Percentiles rank a stretch among this genome's conserved stretches.
Evolutionary conservation across 2,888 invertebrate genomes (phyloP).

Genomic region (Pemphredon lugubris): DNA sequence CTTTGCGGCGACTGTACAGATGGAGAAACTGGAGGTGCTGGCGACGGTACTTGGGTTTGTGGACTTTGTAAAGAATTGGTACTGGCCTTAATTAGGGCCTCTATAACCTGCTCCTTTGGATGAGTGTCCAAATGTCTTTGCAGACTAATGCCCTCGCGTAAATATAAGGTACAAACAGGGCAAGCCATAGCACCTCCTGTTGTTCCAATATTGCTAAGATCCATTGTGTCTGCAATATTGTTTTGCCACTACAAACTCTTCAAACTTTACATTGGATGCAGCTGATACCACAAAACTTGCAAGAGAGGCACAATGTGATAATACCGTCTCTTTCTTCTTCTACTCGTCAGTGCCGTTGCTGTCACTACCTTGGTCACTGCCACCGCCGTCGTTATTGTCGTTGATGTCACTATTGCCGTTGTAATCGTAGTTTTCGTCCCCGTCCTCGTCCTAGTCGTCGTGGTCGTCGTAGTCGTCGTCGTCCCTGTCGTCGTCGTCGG

Average conservation of each 20-base stretch:
- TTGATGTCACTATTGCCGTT: not conserved
- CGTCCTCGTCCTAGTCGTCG: slow-evolving; percentile 6
- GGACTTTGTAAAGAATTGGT: slow-evolving; percentile 64
- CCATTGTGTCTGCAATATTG: slow-evolving; percentile 56
- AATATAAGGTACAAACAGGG: slow-evolving; percentile 92
- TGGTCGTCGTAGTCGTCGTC: slow-evolving; percentile 1
- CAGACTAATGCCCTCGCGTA: slow-evolving; percentile 91
- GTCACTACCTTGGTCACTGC: not conserved
- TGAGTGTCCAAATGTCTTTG: slow-evolving; percentile 92
- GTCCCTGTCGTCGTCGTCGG: slow-evolving; percentile 6
- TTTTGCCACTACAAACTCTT: slow-evolving; percentile 22
- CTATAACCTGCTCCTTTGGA: slow-evolving; percentile 94
- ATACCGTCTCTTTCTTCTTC: slow-evolving; percentile 25
- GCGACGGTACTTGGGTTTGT: slow-evolving; percentile 47
- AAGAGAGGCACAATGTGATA: slow-evolving; percentile 24
- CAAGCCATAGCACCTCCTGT: slow-evolving; percentile 82
- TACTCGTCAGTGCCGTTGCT: slow-evolving; percentile 24
- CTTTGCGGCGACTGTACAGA: slow-evolving; percentile 52
- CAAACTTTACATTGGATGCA: slow-evolving; percentile 30
- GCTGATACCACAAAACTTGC: slow-evolving; percentile 18
- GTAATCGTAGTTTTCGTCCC: slow-evolving; percentile 8
- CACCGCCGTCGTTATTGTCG: slow-evolving; percentile 1
- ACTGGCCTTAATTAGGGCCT: slow-evolving; percentile 85
- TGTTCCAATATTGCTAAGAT: slow-evolving; percentile 55
- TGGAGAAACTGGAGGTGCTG: slow-evolving; percentile 52